A percentile compares a stretch with the other conserved stretches of the same genome.
phyloP scores from a whole-genome alignment of 2,888 invertebrate species.

The Erebia aethiops region DNA sequence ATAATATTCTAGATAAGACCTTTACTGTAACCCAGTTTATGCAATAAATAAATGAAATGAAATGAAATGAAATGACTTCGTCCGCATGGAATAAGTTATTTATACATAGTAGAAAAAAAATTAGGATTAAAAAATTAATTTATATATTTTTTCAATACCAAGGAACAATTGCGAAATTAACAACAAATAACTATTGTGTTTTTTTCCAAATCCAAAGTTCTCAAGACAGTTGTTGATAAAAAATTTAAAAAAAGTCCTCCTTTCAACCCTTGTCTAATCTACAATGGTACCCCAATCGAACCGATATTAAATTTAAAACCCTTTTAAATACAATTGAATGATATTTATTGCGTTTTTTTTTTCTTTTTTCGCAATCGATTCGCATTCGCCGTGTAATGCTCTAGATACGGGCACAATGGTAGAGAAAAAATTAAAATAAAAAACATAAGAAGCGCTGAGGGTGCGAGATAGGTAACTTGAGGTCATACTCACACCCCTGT shows the following conservation, averaged over 20 bases:
- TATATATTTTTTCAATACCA: neutral
- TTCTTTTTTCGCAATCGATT: conserved; percentile 51
- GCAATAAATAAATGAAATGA: no score
- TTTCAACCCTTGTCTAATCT: conserved; percentile 57
- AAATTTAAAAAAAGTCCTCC: conserved; percentile 45
- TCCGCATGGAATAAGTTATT: no score
- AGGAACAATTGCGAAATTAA: conserved; percentile 45
- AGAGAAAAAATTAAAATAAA: conserved; percentile 41
- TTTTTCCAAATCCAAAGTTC: conserved; percentile 35
- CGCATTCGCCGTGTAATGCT: conserved; percentile 66
- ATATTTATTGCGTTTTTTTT: conserved; percentile 80
- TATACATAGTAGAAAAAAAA: no score
- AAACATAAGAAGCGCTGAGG: conserved; percentile 56
- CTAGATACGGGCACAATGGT: conserved; percentile 66
- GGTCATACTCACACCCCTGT: conserved; percentile 82
- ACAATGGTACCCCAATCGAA: conserved; percentile 67
- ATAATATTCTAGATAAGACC: no score
- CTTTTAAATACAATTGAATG: conserved; percentile 79
- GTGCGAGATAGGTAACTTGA: conserved; percentile 79
- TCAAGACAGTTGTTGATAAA: conserved; percentile 49
- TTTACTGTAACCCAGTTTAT: no score
- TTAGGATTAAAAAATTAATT: neutral
- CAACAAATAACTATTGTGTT: conserved; percentile 45
- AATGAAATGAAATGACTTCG: no score
- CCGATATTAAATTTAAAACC: conserved; percentile 78